phyloP scores from a whole-genome alignment of 2,797 vertebrate genomes.

The Pelochelys cantorii region DNA sequence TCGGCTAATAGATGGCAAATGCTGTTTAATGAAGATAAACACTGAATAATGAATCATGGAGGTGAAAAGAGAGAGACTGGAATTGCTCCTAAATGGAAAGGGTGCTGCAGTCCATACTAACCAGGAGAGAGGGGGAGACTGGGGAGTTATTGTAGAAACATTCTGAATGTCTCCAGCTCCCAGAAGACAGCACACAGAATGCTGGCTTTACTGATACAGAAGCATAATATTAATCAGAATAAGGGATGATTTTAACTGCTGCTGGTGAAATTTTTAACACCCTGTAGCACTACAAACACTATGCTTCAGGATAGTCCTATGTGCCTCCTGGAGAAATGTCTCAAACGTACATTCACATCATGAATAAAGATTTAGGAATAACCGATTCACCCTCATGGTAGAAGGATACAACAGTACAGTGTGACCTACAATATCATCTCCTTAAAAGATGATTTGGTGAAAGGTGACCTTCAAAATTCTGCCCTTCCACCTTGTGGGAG shows the following conservation, averaged over 20 bases:
- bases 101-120: background rate
- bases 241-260: background rate
- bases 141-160: background rate
- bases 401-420: background rate
- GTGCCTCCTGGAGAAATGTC: background rate
- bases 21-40: conserved; percentile 50
- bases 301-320: background rate
- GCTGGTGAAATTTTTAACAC: conserved; percentile 6
- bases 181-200: conserved; percentile 36
- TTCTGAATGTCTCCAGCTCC: conserved; percentile 46
- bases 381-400: background rate
- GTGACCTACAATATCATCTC: background rate
- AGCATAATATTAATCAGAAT: conserved; percentile 40
- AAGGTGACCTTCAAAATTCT: background rate
- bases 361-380: background rate
- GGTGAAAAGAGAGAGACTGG: conserved; percentile 36
- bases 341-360: background rate
- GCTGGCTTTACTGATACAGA: conserved; percentile 52
- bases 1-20: conserved; percentile 32
- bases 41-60: conserved; percentile 26
- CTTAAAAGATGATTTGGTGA: conserved; percentile 12
- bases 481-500: conserved; percentile 9
- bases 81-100: background rate
- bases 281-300: conserved; percentile 1
- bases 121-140: background rate